Evolutionary conservation across 2,797 vertebrate species (phyloP).

Genomic region (Eleutherodactylus coqui): DNA sequence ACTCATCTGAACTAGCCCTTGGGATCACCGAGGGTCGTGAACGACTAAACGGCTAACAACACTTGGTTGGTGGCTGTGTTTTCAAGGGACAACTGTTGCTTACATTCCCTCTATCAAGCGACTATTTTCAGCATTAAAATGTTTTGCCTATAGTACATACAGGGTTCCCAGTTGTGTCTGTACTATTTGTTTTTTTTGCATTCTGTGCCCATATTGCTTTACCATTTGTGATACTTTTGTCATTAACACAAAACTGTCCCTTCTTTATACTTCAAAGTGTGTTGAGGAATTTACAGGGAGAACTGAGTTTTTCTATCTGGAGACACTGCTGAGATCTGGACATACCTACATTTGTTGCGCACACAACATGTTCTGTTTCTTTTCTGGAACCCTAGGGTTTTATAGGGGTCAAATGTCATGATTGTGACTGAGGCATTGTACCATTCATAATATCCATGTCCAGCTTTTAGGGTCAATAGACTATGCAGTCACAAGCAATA

Average conservation of each 20-base stretch:
- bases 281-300: conserved; percentile 44
- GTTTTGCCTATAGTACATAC: not conserved
- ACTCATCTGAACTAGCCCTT: no score
- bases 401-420: conserved; percentile 11
- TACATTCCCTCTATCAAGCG: no score
- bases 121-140: no score
- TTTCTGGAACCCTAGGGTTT: not conserved
- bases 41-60: no score
- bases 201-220: conserved; percentile 2
- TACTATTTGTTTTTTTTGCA: conserved; percentile 11
- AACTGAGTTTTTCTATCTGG: conserved; percentile 42
- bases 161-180: not conserved
- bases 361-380: not conserved
- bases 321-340: not conserved
- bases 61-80: no score
- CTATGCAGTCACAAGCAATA: not conserved
- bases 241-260: not conserved
- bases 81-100: no score
- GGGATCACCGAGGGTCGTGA: no score
- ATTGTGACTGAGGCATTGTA: not conserved
- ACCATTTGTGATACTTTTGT: not conserved
- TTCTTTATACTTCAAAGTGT: conserved; percentile 36
- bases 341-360: conserved; percentile 20
- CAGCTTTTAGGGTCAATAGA: not conserved
- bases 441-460: not conserved